These are phyloP conservation scores for Agapostemon virescens DNA, from an alignment of 2,888 invertebrate species.

Conservation along the genomic window DNA sequence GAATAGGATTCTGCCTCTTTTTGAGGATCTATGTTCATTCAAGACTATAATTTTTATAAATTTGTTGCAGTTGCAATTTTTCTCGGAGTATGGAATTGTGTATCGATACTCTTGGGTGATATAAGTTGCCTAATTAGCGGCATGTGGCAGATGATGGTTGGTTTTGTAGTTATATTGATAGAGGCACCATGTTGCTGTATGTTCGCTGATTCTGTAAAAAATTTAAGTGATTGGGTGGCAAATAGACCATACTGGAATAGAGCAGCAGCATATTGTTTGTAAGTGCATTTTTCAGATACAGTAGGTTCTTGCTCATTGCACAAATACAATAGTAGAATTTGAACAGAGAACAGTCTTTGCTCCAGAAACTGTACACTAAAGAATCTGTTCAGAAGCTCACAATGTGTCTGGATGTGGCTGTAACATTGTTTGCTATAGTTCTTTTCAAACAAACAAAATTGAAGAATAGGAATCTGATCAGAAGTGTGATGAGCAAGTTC, in stretches of 20 bases:
- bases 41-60: slow-evolving; percentile 7
- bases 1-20: background rate
- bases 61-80: slow-evolving; percentile 88
- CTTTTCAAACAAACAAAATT: too few species aligned
- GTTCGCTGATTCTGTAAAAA: slow-evolving; percentile 96
- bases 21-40: background rate
- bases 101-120: slow-evolving; percentile 84
- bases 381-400: too few species aligned
- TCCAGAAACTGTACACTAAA: too few species aligned
- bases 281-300: slow-evolving; percentile 80
- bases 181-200: slow-evolving; percentile 99
- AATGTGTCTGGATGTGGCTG: too few species aligned
- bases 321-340: background rate
- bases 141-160: slow-evolving; percentile 93
- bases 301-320: background rate
- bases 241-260: slow-evolving; percentile 94
- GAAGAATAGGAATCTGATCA: background rate
- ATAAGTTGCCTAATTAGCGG: slow-evolving; percentile 88
- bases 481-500: background rate
- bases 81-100: slow-evolving; percentile 89
- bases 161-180: slow-evolving; percentile 92
- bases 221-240: slow-evolving; percentile 91
- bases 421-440: too few species aligned
- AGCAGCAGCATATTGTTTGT: slow-evolving; percentile 92
- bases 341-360: too few species aligned